Evolutionary conservation across 2,888 invertebrate genomes (phyloP), one percentile per base, ranked within the genome.

Genomic region (Lamellibrachia columna): DNA sequence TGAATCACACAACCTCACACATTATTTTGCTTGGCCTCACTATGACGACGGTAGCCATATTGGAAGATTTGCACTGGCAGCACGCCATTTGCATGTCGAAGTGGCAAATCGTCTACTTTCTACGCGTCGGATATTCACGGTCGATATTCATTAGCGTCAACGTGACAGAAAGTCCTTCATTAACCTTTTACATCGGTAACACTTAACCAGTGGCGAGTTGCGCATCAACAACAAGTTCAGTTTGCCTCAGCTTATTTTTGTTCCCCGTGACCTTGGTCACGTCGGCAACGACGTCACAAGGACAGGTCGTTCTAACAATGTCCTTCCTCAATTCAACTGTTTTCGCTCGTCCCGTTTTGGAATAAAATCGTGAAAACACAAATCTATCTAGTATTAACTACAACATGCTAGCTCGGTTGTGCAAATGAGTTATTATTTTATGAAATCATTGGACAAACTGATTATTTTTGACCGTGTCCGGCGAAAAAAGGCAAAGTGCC

Each of bases 121-220:
- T 15, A 75, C 75, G 22, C 11, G 75, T 75, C 75, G 58, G 2
- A 22, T 75, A 75, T 75, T 75, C 75, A 22, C 75, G 75, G 75
- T 75, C 75, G 75, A 75, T 75, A 75, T 75, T 75, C 75, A 75
- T 75, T n/a, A 75, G 75, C 75, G 75, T 3, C 75, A 75, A 75
- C 15, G 4, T 6, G 75, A 22, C 22, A 75, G 75, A n/a, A 75
- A 75, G 75, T 75, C 2, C 75, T 75, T 75, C 75, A 22, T 75
- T 75, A 75, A 75, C 75, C 22, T 75, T 75, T 75, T n/a, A 75
- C 22, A 22, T 75, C 75, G 75, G 22, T 75, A 4, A 75, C 75
- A 75, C n/a, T 75, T 6, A 75, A 6, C 22, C 6, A 75, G 4
- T 75, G 2, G 75, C 75, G 40, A 40, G 40, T 1, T 40, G 40